Evolutionary conservation across 1,140 invertebrate species (phyloP), one percentile per base, ranked within the genome.

Genomic region (Lepidurus couesii): DNA sequence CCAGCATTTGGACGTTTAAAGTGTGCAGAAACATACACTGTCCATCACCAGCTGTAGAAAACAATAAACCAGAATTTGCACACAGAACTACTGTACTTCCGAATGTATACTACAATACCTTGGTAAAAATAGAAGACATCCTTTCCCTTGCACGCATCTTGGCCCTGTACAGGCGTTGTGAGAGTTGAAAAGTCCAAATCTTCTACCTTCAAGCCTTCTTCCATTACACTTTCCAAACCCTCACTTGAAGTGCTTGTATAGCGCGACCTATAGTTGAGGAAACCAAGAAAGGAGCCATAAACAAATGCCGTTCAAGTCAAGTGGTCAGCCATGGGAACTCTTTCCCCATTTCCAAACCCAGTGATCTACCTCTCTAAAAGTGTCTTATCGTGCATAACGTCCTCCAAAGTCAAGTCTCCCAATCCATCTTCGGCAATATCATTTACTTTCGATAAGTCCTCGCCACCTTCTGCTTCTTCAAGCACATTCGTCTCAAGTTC

Each of bases 11-110:
- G 3, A 94, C 90, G 86, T 98, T 98, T 80, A 98, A 84, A 5
- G 93, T 91, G 86, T 98, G 93, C 74, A 98, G 85, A 85, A 95
- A 99, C 42, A 98, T 90, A 83, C 96, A 92, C 84, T 97, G 95
- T 0, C 96, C 96, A 87, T 97, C 95, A 45, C 88, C 87, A 78
- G 92, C 93, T 93, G 82, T 65, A 87, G 87, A 82, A 80, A 82
- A 81, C 81, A 82, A 79, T 47, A 80, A 26, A 76, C 75, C 6
- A 11, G 75, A 74, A 74, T 26, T 11, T 65, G 26, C n/a, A 13
- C 44, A 78, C 24, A 26, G 73, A 74, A n/a, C 13, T n/a, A 8
- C n/a, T n/a, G n/a, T n/a, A n/a, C 24, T n/a, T 7, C 13, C 4
- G 6, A 11, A 13, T 53, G 1, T 26, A 9, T 75, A 24, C 10